These are phyloP conservation scores for Heliconius hortense DNA, from an alignment of 2,888 invertebrate genomes.

Conservation along the genomic window DNA sequence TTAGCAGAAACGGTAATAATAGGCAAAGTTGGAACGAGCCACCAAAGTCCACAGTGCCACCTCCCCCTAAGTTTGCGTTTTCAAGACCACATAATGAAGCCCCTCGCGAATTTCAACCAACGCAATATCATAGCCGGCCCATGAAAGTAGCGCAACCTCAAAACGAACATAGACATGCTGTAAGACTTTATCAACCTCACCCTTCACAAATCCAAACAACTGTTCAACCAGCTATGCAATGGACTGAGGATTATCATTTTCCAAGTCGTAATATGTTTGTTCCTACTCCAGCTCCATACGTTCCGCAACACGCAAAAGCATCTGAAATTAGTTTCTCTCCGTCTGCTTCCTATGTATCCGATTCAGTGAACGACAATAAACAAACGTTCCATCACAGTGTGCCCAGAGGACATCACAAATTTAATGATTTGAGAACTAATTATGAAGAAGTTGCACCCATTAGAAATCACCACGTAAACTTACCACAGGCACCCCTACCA, in stretches of 20 bases:
- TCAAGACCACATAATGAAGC: slow-evolving; percentile 15
- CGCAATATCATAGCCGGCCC: slow-evolving; percentile 8
- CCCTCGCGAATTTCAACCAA: background rate
- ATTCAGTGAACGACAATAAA: slow-evolving; percentile 22
- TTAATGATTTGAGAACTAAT: slow-evolving; percentile 45
- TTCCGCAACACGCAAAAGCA: background rate
- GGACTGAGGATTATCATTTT: background rate
- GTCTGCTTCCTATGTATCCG: slow-evolving; percentile 34
- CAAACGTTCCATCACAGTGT: slow-evolving; percentile 19
- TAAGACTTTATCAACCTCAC: slow-evolving; percentile 7
- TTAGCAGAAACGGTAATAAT: background rate
- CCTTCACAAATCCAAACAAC: slow-evolving; percentile 6
- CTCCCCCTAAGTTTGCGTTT: slow-evolving; percentile 29
- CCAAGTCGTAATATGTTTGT: background rate
- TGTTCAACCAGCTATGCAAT: background rate
- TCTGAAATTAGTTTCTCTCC: slow-evolving; percentile 26
- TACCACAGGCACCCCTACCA: background rate
- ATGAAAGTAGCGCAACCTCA: background rate
- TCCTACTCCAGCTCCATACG: slow-evolving; percentile 17
- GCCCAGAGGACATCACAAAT: slow-evolving; percentile 53
- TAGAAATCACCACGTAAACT: background rate
- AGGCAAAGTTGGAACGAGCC: slow-evolving; percentile 10
- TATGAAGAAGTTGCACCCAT: slow-evolving; percentile 18
- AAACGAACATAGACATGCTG: slow-evolving; percentile 10
- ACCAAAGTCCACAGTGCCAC: slow-evolving; percentile 11